Evolutionary conservation across 2,888 invertebrate genomes (phyloP).

Genomic region (Melinopterus prodromus): DNA sequence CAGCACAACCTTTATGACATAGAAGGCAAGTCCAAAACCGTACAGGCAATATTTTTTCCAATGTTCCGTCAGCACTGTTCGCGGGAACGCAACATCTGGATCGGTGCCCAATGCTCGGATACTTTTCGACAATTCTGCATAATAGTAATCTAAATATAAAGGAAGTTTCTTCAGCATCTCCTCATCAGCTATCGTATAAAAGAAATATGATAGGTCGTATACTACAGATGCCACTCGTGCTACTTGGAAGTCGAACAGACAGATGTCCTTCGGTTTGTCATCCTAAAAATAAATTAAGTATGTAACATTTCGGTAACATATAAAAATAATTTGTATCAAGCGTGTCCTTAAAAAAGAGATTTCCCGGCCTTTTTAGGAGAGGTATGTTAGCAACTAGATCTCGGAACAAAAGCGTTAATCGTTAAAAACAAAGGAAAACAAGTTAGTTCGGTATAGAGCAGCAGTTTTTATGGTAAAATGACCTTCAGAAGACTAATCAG

Average conservation of each 20-base stretch:
- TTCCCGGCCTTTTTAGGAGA: no score
- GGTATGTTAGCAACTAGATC: no score
- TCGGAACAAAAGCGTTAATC: no score
- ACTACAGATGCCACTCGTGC: conserved; percentile 27
- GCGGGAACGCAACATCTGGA: conserved; percentile 44
- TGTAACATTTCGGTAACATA: no score
- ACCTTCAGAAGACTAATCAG: no score
- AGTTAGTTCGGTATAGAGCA: no score
- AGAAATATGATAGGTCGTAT: conserved; percentile 32
- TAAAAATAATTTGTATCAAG: no score
- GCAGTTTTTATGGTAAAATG: no score
- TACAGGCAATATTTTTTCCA: conserved; percentile 44
- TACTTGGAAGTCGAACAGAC: conserved; percentile 35
- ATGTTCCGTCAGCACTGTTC: conserved; percentile 43
- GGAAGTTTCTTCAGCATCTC: conserved; percentile 22
- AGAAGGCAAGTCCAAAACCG: conserved; percentile 46
- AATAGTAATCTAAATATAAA: conserved; percentile 29
- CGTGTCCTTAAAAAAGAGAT: no score
- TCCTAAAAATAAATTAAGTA: conserved; percentile 16
- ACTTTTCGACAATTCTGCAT: conserved; percentile 18
- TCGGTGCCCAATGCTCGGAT: conserved; percentile 29
- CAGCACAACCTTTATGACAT: conserved; percentile 46
- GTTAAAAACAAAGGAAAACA: no score
- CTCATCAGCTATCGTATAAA: conserved; percentile 26
- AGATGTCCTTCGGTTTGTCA: conserved; percentile 26